Evolutionary conservation across 2,113 vertebrate species (phyloP).

Genomic region (Chaetops frenatus): DNA sequence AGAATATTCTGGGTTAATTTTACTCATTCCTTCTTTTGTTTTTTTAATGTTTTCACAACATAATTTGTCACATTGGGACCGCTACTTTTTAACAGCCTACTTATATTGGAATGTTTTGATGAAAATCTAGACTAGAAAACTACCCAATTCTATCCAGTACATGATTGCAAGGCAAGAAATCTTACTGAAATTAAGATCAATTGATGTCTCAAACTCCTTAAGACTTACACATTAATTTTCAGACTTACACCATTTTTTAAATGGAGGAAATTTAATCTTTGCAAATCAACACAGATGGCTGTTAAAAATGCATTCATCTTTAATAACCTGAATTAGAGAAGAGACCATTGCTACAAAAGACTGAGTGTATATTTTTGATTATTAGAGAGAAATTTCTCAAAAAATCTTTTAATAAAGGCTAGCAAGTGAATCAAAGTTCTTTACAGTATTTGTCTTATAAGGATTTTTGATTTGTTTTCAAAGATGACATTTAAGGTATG

Average conservation of each 20-base stretch:
- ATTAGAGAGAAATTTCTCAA: neutral
- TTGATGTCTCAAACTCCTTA: neutral
- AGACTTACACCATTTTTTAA: neutral
- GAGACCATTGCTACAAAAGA: neutral
- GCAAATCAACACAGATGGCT: neutral
- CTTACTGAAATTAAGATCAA: slow-evolving; percentile 6
- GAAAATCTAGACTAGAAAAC: neutral
- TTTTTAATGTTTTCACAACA: neutral
- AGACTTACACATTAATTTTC: neutral
- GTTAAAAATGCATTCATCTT: neutral
- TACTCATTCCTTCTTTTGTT: neutral
- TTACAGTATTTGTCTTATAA: neutral
- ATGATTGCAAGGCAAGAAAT: neutral
- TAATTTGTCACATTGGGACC: neutral
- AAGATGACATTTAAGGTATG: neutral
- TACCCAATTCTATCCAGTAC: neutral
- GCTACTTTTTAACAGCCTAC: neutral
- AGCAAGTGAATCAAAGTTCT: neutral
- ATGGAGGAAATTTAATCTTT: neutral
- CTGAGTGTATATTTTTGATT: neutral
- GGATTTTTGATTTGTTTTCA: neutral
- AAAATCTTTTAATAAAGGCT: neutral
- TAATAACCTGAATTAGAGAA: neutral
- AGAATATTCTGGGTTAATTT: neutral
- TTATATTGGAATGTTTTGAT: neutral